Percentiles rank a stretch among this genome's conserved stretches.
Evolutionary conservation across 2,888 invertebrate genomes (phyloP).

Genomic region (Choreutis nemorana): DNA sequence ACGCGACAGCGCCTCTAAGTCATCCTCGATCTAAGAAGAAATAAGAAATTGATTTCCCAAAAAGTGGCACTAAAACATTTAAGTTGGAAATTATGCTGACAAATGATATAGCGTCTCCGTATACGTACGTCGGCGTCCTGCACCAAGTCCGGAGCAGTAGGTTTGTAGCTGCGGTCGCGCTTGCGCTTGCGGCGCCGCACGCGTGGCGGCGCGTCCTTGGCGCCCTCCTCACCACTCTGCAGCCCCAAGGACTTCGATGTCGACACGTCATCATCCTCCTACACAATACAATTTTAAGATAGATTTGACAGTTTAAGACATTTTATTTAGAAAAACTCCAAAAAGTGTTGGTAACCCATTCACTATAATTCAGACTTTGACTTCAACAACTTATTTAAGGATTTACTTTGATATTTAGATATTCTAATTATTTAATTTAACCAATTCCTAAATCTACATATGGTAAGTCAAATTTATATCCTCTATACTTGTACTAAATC

Average conservation of each 20-base stretch:
- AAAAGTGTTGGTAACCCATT: too few relatives aligned
- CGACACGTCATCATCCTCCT: constrained; percentile 47
- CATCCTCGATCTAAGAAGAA: constrained; percentile 77
- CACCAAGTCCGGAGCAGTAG: constrained; percentile 40
- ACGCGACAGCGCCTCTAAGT: constrained; percentile 79
- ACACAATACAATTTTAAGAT: too few relatives aligned
- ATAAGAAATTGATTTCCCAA: neutral
- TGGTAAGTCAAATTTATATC: too few relatives aligned
- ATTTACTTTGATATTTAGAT: too few relatives aligned
- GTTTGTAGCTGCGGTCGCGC: constrained; percentile 46
- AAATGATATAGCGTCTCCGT: neutral
- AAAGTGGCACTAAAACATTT: neutral
- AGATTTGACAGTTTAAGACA: too few relatives aligned
- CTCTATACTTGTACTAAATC: too few relatives aligned
- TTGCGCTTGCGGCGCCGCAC: constrained; percentile 31
- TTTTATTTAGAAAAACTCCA: too few relatives aligned
- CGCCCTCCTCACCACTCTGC: constrained; percentile 25
- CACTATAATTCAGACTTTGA: too few relatives aligned
- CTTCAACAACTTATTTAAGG: too few relatives aligned
- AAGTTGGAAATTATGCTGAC: neutral
- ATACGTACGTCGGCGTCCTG: constrained; percentile 49
- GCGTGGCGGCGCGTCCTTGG: constrained; percentile 16
- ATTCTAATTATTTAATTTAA: too few relatives aligned
- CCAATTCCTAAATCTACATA: too few relatives aligned
- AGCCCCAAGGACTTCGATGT: constrained; percentile 33